Base-by-base conservation (phyloP, 1,140 invertebrate species). In the Nephotettix cincticeps region DNA sequence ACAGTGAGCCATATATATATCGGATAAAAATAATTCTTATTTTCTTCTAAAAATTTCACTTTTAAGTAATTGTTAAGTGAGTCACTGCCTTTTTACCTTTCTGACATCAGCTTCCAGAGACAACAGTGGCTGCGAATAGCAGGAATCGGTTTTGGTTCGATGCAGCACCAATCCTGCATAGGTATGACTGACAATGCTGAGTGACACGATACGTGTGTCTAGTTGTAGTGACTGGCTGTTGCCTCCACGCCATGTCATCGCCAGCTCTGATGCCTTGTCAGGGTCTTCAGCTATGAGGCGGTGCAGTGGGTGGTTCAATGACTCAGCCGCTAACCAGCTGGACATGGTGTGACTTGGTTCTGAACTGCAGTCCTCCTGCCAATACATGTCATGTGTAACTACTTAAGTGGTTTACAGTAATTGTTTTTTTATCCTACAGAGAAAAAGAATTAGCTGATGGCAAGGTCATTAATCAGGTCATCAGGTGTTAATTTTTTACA, bases 271-370 rank as follows among this genome's bases (percentile, higher is more conserved):
- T 28, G 23, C 21, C 17, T n/a, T 56, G 30, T 27, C 21, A 17
- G 14, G 67, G 71, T 32, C 51, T 27, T 17, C 40, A 36, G 17
- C 63, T 61, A 45, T 19, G 14, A 43, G 23, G 19, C 23, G 63
- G 68, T 0, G 65, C 17, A 36, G 51, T 28, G 40, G 71, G 43
- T 47, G 28, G 14, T 63, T 63, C 19, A 61, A n/a, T 32, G 43
- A 68, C 30, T 61, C 21, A 9, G 81, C 80, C 25, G 78, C 72
- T 74, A 84, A 87, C 32, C 75, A 75, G 4, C 76, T 70, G 40
- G 77, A 66, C 80, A 68, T 79, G 82, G 63, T 61, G 25, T 61
- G 56, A 28, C 56, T 61, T 4, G 56, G 56, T 25, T 61, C 56
- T 4, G 13, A 23, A 11, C 23, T 13, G 25, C 56, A 61, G 56